phyloP scores from a whole-genome alignment of 2,888 invertebrate genomes.

The Dicyrtoma fusca region DNA sequence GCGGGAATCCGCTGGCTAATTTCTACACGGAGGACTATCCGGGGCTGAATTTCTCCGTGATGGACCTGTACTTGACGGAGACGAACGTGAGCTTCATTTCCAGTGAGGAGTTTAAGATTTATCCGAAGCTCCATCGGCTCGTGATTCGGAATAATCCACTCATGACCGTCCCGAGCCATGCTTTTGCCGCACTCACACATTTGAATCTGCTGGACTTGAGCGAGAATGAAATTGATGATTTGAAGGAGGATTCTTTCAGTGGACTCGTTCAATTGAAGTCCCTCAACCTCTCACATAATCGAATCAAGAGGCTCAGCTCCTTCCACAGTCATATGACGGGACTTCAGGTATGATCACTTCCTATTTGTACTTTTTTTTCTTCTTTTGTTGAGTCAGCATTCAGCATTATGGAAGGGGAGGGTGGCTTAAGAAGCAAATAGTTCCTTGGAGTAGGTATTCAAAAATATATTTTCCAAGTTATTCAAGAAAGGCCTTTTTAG shows the following conservation, averaged over 20 bases:
- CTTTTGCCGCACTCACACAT: slow-evolving; percentile 76
- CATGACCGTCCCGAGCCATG: slow-evolving; percentile 79
- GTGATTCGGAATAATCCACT: slow-evolving; percentile 76
- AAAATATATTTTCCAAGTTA: no score
- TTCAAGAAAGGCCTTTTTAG: no score
- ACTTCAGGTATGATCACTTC: slow-evolving; percentile 64
- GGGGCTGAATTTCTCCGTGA: slow-evolving; percentile 75
- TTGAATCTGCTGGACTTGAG: slow-evolving; percentile 79
- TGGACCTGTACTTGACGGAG: slow-evolving; percentile 76
- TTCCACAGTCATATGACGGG: slow-evolving; percentile 77
- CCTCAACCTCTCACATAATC: slow-evolving; percentile 82
- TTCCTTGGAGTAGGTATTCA: no score
- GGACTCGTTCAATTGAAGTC: slow-evolving; percentile 73
- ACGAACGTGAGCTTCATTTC: slow-evolving; percentile 82
- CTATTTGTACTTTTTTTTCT: background rate
- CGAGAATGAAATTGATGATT: slow-evolving; percentile 77
- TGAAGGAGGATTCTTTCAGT: slow-evolving; percentile 82
- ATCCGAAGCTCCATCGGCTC: slow-evolving; percentile 72
- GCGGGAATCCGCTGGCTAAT: slow-evolving; percentile 76
- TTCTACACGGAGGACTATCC: slow-evolving; percentile 71
- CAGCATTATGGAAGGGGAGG: no score
- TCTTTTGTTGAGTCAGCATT: no score
- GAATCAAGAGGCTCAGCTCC: slow-evolving; percentile 77
- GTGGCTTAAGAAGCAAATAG: no score
- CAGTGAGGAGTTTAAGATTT: slow-evolving; percentile 82